Evolutionary conservation across 2,888 invertebrate genomes (phyloP), one percentile per base, ranked within the genome.

Genomic region (Tachystola acroxantha): DNA sequence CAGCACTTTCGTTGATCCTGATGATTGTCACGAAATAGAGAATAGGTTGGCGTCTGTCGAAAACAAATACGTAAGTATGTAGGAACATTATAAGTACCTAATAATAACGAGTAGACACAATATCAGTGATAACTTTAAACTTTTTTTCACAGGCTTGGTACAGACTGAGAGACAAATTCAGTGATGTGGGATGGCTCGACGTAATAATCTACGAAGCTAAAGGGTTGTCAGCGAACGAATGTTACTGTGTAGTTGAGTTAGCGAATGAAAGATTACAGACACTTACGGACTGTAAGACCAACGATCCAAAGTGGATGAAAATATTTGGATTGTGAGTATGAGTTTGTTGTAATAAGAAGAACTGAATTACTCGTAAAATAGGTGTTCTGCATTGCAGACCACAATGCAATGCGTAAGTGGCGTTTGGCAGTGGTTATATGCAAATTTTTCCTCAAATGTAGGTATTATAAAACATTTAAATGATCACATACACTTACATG

Each of bases 251-350:
- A 1, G 72, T 99, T 7, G 96, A 97, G 73, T 84, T 99, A 41
- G 94, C 94, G 30, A 99, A 99, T 69, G 92, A 96, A 14, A 90
- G 98, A 30, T 85, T 97, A 9, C 97, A 98, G 78, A 99, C 99
- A 0, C 96, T 97, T 72, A 98, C 98, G 0, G 98, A 98, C 74
- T 96, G 95, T 70, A 98, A 98, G 82, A 99, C 98, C 0, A 87
- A 96, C 24, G 90, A 93, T 36, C 99, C 99, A 0, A 95, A 92
- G 52, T 99, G 99, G 99, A 96, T 97, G 86, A 98, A 98, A 79
- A 94, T 97, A 50, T 98, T 98, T 75, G 95, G 94, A 25, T 97
- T 99, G 96, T 96, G 82, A 91, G 94, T 89, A 39, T 14, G n/a
- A n/a, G n/a, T n/a, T n/a, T n/a, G n/a, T n/a, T n/a, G n/a, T n/a